Evolutionary conservation across 1,140 invertebrate species (phyloP), one percentile per base, ranked within the genome.

Genomic region (Nephila pilipes): DNA sequence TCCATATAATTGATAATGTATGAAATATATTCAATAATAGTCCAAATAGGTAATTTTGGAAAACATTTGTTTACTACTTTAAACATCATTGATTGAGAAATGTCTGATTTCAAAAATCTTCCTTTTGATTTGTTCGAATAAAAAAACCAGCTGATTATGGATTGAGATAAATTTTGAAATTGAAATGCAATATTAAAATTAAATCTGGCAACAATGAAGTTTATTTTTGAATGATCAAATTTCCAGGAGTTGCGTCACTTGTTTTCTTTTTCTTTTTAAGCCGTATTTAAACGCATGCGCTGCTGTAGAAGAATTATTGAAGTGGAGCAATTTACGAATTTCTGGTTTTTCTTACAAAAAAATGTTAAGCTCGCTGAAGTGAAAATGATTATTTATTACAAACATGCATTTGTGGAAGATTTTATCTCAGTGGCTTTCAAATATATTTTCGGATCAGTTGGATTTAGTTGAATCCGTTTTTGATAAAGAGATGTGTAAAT

Each of bases 201-300:
- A 6, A 8, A 5, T 10, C 5, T 63, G 85, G 85, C 85, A 87
- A 87, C 58, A 65, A 1, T 1, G 22, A 36, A 36, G 6, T 65
- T 89, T 89, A 25, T 57, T 79, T 79, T 79, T 20, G 20, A 89
- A 65, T 46, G 36, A 92, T 92, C 90, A 60, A 55, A 55, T 92
- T 92, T 85, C 90, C 18, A 85, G 36, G 46, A 92, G 85, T 92
- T 92, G 81, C 80, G 90, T 92, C 90, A 92, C 57, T 75, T 92
- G 81, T 85, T 85, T 92, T 83, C 25, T 92, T 92, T 92, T 92
- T 92, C 60, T 58, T 29, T 46, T 32, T 38, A 46, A 38, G 38
- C 25, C 22, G 32, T 25, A 65, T 63, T 32, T 57, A 54, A 57
- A 63, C 75, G 89, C 89, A 91, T 83, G 89, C 75, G 89, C 79